Evolutionary conservation across 2,797 vertebrate genomes (phyloP), one percentile per base, ranked within the genome.

Genomic region (Pipistrellus pipistrellus): DNA sequence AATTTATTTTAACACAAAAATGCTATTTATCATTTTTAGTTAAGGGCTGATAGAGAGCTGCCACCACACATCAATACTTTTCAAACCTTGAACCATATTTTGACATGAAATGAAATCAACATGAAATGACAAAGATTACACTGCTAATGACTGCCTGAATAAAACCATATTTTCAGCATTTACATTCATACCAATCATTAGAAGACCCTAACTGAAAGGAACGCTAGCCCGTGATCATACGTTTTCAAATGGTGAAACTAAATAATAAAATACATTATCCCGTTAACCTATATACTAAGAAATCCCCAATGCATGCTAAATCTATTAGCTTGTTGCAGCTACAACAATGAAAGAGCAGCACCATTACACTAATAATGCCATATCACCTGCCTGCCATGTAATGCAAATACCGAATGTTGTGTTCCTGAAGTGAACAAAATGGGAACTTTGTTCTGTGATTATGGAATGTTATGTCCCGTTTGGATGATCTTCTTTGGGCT

Each of bases 401-500:
- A 86, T 66, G 9, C 14, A 91, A 94, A 88, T 78, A 89, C 32
- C 27, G 93, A 96, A 18, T 78, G 48, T 78, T 93, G 75, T 96
- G 85, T 32, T 92, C 71, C 82, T 32, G 27, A 78, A 41, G 14
- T 90, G 51, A 44, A 94, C 25, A 46, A 81, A 90, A 75, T 51
- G 78, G 51, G 48, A 95, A 80, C 95, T 88, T 95, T 87, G 44
- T 66, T 81, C 46, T 6, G 7, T 69, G 78, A 53, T 30, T 71
- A 59, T 90, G 66, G 59, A 92, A 88, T 92, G 75, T 48, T 85
- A 53, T 69, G 14, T 44, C 32, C 72, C 35, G 71, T 92, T 91
- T 93, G 71, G 90, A 84, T 91, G 76, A 80, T 93, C 57, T 96
- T 86, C 64, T 87, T 57, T 23, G 59, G 77, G 30, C 69, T 64